phyloP scores from a whole-genome alignment of 2,888 invertebrate species.

The Chloromyia formosa region DNA sequence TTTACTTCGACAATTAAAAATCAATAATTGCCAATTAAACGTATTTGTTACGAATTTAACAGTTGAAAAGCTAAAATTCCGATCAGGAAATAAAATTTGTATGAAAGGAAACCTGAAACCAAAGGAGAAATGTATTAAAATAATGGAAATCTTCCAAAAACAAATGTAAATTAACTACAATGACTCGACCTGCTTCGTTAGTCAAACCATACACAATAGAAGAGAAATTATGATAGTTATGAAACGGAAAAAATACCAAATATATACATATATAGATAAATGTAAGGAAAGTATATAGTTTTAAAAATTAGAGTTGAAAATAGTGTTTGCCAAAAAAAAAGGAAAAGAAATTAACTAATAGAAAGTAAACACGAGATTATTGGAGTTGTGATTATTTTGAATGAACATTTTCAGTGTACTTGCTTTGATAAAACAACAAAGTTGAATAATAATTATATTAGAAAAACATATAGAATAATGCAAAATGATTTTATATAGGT shows the following conservation, averaged over 20 bases:
- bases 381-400: conserved; percentile 17
- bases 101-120: too few relatives aligned
- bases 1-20: too few relatives aligned
- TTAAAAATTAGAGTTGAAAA: not conserved
- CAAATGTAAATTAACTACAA: too few relatives aligned
- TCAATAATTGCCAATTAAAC: too few relatives aligned
- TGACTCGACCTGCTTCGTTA: too few relatives aligned
- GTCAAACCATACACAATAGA: too few relatives aligned
- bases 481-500: conserved; percentile 37
- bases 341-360: not conserved
- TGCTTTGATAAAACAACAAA: conserved; percentile 18
- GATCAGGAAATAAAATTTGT: too few relatives aligned
- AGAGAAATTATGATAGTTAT: too few relatives aligned
- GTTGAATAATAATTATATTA: not conserved
- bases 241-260: not conserved
- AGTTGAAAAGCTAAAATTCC: too few relatives aligned
- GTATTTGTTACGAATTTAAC: too few relatives aligned
- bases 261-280: not conserved
- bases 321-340: not conserved
- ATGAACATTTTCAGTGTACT: not conserved
- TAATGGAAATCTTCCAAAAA: too few relatives aligned
- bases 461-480: conserved; percentile 9
- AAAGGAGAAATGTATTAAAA: too few relatives aligned
- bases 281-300: not conserved
- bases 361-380: conserved; percentile 2